Percentiles rank a stretch among this genome's conserved stretches.
These are phyloP conservation scores for Heliornis fulica DNA, from an alignment of 2,113 vertebrate species.

Conservation along the genomic window DNA sequence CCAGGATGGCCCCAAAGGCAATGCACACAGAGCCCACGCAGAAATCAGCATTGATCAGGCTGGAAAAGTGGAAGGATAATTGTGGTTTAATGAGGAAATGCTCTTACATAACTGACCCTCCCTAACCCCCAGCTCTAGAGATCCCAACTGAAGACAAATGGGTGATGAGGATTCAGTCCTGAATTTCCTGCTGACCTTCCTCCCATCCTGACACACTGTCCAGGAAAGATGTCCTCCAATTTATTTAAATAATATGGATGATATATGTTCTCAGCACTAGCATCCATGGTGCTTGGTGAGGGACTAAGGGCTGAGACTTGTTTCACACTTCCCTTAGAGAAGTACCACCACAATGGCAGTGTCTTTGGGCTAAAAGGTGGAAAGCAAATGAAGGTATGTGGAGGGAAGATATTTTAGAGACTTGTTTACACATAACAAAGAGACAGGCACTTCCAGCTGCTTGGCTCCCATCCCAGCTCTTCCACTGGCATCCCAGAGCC, in stretches of 20 bases:
- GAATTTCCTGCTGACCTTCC: not conserved
- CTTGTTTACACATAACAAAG: not conserved
- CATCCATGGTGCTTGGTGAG: not conserved
- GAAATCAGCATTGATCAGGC: constrained; percentile 96
- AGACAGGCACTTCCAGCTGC: not conserved
- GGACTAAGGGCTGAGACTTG: not conserved
- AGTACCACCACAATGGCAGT: not conserved
- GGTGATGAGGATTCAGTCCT: not conserved
- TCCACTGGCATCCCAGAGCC: not conserved
- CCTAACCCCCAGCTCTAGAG: not conserved
- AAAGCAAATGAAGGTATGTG: not conserved
- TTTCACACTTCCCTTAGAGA: not conserved
- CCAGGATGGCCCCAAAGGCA: constrained; percentile 91
- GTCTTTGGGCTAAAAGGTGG: not conserved
- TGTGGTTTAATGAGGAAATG: not conserved
- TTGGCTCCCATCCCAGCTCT: not conserved
- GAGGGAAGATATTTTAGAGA: not conserved
- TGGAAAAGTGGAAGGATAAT: constrained; percentile 43
- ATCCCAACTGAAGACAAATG: not conserved
- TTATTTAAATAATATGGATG: not conserved
- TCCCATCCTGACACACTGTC: not conserved
- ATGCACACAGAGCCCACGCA: constrained; percentile 90
- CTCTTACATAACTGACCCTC: not conserved
- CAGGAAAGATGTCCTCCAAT: not conserved
- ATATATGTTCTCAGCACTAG: not conserved